A percentile compares a stretch with the other conserved stretches of the same genome.
Conservation (phyloP, 2,888 invertebrate genomes). For the Copidosoma aretas region DNA sequence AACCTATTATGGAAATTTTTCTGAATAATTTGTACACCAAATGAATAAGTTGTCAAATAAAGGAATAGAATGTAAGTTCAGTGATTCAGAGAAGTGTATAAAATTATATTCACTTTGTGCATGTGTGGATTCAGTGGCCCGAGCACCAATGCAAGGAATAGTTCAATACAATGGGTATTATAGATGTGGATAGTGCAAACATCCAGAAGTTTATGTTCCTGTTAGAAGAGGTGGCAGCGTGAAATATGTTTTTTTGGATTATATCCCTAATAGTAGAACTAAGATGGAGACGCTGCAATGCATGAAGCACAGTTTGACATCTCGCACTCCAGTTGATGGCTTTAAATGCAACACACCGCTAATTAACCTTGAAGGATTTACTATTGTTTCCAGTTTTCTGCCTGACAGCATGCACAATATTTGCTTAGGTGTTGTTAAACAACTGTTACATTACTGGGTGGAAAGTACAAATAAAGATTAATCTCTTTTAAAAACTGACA, state of each 20-base stretch:
- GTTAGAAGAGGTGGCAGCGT: background rate
- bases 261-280: too few relatives aligned
- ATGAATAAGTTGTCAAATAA: background rate
- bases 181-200: background rate
- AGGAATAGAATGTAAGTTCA: background rate
- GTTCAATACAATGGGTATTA: background rate
- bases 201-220: background rate
- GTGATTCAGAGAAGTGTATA: background rate
- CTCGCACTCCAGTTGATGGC: background rate
- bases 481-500: background rate
- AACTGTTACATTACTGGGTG: background rate
- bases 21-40: background rate
- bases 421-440: background rate
- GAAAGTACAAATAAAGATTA: too few relatives aligned
- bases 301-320: too few relatives aligned
- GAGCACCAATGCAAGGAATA: background rate
- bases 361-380: background rate
- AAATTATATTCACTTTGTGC: background rate
- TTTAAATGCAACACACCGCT: background rate
- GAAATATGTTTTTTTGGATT: background rate
- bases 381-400: background rate
- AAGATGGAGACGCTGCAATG: too few relatives aligned
- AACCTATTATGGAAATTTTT: conserved; percentile 13
- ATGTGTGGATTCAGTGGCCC: background rate
- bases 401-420: conserved; percentile 1